Evolutionary conservation across 2,888 invertebrate species (phyloP), one percentile per base, ranked within the genome.

Genomic region (Protonemura montana): DNA sequence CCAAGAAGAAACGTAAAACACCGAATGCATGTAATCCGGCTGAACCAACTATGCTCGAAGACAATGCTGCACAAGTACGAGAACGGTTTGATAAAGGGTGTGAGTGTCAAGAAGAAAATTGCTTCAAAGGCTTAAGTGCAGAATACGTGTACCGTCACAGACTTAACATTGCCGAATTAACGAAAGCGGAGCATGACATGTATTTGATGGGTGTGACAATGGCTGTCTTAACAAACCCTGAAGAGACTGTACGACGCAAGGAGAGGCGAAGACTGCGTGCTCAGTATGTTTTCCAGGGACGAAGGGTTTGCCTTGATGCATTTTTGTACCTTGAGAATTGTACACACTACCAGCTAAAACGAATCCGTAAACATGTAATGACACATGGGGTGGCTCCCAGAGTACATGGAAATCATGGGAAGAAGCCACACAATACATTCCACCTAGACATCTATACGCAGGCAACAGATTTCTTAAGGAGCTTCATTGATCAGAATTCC

Each of bases 201-300:
- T 96, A 96, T 90, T 91, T 96, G 89, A 96, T 96, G 96, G 96
- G 96, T n/a, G 95, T 96, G 41, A 96, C 95, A 0, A 96, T 95
- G 96, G 96, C 96, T 0, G 95, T 95, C 89, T 92, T 96, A 88
- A 95, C 95, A 0, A 95, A 96, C 91, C 92, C 92, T 0, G 95
- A 95, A 26, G 94, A 95, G 86, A 95, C 94, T 87, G 94, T 94
- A 0, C 92, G 95, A 28, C 95, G 95, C 89, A 96, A 95, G 90
- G 95, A 95, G 88, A 92, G 96, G 82, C 93, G 95, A 91, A 93
- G 96, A 90, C 92, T 96, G 86, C 92, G 96, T 86, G 95, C 96
- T 0, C 95, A 95, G 88, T 96, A 96, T 89, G 95, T 96, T 2
- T 96, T 95, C 90, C 95, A 96, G 90, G 96, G 96, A 1, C 93